Percentiles rank a stretch among this genome's conserved stretches.
Evolutionary conservation across 2,797 vertebrate genomes (phyloP).

Genomic region (Pangasius larnaudii): DNA sequence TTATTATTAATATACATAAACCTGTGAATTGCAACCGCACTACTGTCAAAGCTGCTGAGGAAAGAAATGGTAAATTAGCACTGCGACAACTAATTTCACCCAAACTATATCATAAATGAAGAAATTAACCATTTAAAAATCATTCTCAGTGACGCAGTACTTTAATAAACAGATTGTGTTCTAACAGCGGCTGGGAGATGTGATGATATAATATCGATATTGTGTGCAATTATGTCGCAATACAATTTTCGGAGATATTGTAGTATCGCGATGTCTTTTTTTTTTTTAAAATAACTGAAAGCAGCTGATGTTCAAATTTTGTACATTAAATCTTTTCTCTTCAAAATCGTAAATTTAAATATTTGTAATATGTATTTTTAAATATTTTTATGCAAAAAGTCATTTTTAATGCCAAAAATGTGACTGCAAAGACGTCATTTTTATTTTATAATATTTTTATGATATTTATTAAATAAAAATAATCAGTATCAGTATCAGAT

Average conservation of each 20-base stretch:
- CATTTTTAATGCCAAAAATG: not conserved
- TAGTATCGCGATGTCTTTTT: no score
- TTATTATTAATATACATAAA: no score
- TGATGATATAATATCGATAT: not conserved
- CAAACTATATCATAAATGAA: not conserved
- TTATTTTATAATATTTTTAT: not conserved
- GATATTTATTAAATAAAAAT: not conserved
- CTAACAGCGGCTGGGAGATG: not conserved
- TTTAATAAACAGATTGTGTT: not conserved
- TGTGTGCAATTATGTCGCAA: not conserved
- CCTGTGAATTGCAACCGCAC: no score
- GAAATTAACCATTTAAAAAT: not conserved
- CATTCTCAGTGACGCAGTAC: not conserved
- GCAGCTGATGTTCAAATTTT: not conserved
- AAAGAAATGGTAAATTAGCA: no score
- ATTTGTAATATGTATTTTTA: not conserved
- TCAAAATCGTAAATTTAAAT: not conserved
- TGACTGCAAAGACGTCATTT: not conserved
- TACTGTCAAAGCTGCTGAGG: no score
- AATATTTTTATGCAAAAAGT: not conserved
- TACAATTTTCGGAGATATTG: not conserved
- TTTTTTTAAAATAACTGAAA: not conserved
- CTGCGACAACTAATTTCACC: no score
- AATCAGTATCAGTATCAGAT: not conserved
- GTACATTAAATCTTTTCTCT: not conserved